Evolutionary conservation across 2,113 vertebrate species (phyloP), one percentile per base, ranked within the genome.

Genomic region (Epinephelus lanceolatus): DNA sequence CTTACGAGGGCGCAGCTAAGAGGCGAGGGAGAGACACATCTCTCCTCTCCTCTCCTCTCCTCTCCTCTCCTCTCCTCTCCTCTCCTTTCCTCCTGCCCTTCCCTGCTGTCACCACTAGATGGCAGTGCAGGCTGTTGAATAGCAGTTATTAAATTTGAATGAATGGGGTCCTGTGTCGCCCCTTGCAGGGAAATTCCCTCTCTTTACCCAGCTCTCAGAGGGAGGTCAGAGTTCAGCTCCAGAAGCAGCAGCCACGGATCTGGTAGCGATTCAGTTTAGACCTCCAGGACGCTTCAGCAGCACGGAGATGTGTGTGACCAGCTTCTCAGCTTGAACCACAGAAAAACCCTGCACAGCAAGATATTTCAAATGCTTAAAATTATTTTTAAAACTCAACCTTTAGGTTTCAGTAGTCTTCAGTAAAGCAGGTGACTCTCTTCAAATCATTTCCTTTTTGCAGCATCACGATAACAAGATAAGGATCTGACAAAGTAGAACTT

Each of bases 41-140:
- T 5, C 6, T 37, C 33, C 33, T 37, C 33, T 19, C 11, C 5
- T 30, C 13, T 11, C 7, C 19, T 59, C 17, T 45, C 10, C 19
- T 59, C 18, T 45, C 33, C 33, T 45, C 5, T 51, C n/a, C 30
- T 30, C 5, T 37, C 33, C 33, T 37, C 33, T 19, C 14, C 40
- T 40, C 23, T 62, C 11, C 5, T 30, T 9, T 11, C 7, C 42
- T 71, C 37, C 33, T 73, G 42, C 33, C 77, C 17, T 55, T n/a
- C 17, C 30, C 12, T 13, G 0, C 21, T 27, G 33, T 4, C 21
- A 57, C 89, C 92, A 80, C 82, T 91, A 89, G 92, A 78, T 91
- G 84, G 83, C 86, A 81, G n/a, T 77, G 2, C 47, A 87, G 49
- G 66, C 71, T 70, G 21, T 75, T 5, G 3, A 70, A 82, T 80